Evolutionary conservation across 2,113 vertebrate genomes (phyloP), one percentile per base, ranked within the genome.

Genomic region (Dasyornis broadbenti): DNA sequence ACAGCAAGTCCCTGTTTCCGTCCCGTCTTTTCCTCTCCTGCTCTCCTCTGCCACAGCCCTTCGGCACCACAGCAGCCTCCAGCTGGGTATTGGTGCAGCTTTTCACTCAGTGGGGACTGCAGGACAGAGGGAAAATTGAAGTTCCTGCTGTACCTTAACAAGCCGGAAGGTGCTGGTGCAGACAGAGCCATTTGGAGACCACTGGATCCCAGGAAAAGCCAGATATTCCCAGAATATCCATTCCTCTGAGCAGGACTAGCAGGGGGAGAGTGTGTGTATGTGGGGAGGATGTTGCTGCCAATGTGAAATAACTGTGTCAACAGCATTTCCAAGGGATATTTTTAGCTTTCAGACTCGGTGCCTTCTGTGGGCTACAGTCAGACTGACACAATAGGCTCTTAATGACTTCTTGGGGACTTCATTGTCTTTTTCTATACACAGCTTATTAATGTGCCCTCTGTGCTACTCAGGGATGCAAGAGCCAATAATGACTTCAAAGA

Each of bases 321-420:
- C 94, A 96, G 82, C 86, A 82, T 94, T 96, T 94, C 90, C 45
- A 35, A 52, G 59, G 61, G 88, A 49, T 97, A 97, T 97, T 97
- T 97, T 97, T 97, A 97, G 94, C 93, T 92, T 92, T 75, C 78
- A 82, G 86, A 95, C 93, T 93, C 60, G 68, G 92, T 90, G 50
- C 39, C 80, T 91, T 97, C 95, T 93, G 88, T 92, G 86, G 95
- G 90, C 95, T 95, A 93, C 75, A 96, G 95, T 95, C 94, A 94
- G 88, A 63, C 95, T 87, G 95, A 53, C 95, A 97, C 95, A 97
- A 97, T 97, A 97, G 95, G 81, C 86, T 95, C 93, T 95, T 97
- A 96, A 97, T 97, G 96, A 97, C 94, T 97, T 96, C 95, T 93
- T 82, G 30, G 90, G 79, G 90, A 95, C 95, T 95, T 95, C 81